Conservation (phyloP, 2,888 invertebrate species). For the Rhingia rostrata region DNA sequence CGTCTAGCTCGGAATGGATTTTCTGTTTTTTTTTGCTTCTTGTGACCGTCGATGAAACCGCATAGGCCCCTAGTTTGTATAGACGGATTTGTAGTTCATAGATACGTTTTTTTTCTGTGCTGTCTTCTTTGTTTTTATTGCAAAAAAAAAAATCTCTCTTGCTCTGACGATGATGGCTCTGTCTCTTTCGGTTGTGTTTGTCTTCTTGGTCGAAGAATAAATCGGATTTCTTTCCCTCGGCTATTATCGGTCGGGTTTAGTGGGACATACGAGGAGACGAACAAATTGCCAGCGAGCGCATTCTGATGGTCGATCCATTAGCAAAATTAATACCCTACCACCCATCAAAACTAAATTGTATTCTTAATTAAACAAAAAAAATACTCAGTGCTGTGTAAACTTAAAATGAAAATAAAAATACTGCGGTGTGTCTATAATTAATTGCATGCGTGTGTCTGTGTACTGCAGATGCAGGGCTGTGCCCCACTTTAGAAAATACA, state of each 20-base stretch:
- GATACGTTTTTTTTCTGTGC: slow-evolving; percentile 38
- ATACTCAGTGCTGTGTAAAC: not conserved
- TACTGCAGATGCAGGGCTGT: slow-evolving; percentile 53
- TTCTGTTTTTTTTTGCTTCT: slow-evolving; percentile 40
- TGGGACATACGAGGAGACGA: slow-evolving; percentile 65
- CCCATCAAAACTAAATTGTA: slow-evolving; percentile 11
- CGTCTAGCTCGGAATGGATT: slow-evolving; percentile 45
- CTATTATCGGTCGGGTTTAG: slow-evolving; percentile 68
- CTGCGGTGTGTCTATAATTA: slow-evolving; percentile 32
- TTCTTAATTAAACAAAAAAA: slow-evolving; percentile 17
- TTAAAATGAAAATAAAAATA: not conserved
- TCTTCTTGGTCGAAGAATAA: slow-evolving; percentile 52
- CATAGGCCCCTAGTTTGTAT: slow-evolving; percentile 47
- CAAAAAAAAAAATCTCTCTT: slow-evolving; percentile 38
- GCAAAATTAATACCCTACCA: slow-evolving; percentile 5
- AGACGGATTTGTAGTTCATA: slow-evolving; percentile 56
- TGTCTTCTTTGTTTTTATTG: slow-evolving; percentile 13
- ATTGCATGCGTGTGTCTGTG: slow-evolving; percentile 32
- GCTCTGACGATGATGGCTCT: slow-evolving; percentile 26
- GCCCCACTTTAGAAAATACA: slow-evolving; percentile 64
- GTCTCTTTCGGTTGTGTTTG: slow-evolving; percentile 32
- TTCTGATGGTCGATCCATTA: slow-evolving; percentile 43
- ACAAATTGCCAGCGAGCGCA: slow-evolving; percentile 48
- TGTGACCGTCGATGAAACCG: slow-evolving; percentile 52
- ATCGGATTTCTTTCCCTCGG: slow-evolving; percentile 65